These are phyloP conservation scores for Pygocentrus nattereri DNA, from an alignment of 2,797 vertebrate species.

Conservation along the genomic window DNA sequence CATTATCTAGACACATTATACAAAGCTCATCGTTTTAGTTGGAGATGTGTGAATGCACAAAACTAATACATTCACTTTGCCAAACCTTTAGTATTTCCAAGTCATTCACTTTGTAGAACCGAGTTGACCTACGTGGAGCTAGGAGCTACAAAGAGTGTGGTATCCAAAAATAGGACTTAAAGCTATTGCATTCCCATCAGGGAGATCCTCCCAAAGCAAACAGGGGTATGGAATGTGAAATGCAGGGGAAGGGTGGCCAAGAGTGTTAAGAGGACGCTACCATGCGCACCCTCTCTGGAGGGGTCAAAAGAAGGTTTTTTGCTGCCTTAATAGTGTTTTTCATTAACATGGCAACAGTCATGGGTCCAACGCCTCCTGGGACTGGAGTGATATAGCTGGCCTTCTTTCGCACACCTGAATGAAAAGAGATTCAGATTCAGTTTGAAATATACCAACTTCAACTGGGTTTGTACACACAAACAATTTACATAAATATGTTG, in stretches of 20 bases:
- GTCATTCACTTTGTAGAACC: background rate
- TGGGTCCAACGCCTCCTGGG: constrained; percentile 94
- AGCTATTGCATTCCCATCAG: constrained; percentile 64
- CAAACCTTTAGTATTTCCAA: background rate
- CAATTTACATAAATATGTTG: too few relatives aligned
- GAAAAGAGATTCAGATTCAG: too few relatives aligned
- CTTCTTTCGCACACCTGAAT: constrained; percentile 89
- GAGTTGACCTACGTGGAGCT: background rate
- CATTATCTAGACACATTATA: background rate
- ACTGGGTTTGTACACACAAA: too few relatives aligned
- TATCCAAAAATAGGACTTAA: constrained; percentile 52
- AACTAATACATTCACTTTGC: constrained; percentile 27
- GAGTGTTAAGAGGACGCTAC: constrained; percentile 75
- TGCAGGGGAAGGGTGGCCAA: background rate
- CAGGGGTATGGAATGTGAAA: constrained; percentile 57
- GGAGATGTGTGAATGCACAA: constrained; percentile 17
- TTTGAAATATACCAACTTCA: too few relatives aligned
- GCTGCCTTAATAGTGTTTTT: constrained; percentile 98
- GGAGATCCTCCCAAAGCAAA: constrained; percentile 54
- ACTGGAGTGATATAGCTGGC: constrained; percentile 95
- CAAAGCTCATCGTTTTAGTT: background rate
- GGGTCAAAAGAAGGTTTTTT: constrained; percentile 84
- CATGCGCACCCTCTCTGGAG: constrained; percentile 77
- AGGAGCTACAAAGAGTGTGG: background rate
- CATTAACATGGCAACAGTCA: constrained; percentile 99